Conservation (phyloP, 2,113 vertebrate genomes). For the Danionella cerebrum region DNA sequence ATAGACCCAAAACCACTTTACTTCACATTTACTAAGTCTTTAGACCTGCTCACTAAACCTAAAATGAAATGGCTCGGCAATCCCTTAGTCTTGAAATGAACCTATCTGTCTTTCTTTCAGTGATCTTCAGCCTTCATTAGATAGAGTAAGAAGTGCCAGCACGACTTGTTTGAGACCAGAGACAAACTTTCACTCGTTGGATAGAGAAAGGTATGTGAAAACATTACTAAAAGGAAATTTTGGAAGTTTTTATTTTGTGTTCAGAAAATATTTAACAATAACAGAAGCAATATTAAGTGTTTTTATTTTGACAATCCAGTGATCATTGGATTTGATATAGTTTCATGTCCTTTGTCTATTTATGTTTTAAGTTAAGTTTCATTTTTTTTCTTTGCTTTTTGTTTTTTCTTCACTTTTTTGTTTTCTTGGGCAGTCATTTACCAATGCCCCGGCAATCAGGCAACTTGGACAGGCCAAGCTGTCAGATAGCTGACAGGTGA, state of each 20-base stretch:
- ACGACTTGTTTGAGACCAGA: slow-evolving; percentile 98
- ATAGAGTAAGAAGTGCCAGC: slow-evolving; percentile 98
- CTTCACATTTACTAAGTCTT: background rate
- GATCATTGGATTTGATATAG: too few species aligned
- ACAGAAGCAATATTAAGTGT: too few species aligned
- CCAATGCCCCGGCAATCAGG: slow-evolving; percentile 78
- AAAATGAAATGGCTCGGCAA: too few species aligned
- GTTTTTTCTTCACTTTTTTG: slow-evolving; percentile 19
- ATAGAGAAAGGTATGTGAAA: slow-evolving; percentile 87
- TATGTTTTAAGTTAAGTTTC: slow-evolving; percentile 39
- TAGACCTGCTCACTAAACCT: background rate
- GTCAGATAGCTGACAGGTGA: slow-evolving; percentile 86
- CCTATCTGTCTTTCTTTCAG: slow-evolving; percentile 80
- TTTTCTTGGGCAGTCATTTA: slow-evolving; percentile 47
- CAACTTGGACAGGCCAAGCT: slow-evolving; percentile 83
- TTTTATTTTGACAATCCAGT: background rate
- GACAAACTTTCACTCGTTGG: slow-evolving; percentile 88
- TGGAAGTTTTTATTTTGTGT: too few species aligned
- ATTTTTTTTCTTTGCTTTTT: slow-evolving; percentile 54
- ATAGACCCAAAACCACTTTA: too few species aligned
- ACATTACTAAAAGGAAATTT: too few species aligned
- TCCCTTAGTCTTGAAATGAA: slow-evolving; percentile 49
- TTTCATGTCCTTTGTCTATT: background rate
- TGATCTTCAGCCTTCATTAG: slow-evolving; percentile 96
- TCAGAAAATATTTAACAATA: too few species aligned